Evolutionary conservation across 2,888 invertebrate genomes (phyloP), one percentile per base, ranked within the genome.

Genomic region (Agrilus cyanescens): DNA sequence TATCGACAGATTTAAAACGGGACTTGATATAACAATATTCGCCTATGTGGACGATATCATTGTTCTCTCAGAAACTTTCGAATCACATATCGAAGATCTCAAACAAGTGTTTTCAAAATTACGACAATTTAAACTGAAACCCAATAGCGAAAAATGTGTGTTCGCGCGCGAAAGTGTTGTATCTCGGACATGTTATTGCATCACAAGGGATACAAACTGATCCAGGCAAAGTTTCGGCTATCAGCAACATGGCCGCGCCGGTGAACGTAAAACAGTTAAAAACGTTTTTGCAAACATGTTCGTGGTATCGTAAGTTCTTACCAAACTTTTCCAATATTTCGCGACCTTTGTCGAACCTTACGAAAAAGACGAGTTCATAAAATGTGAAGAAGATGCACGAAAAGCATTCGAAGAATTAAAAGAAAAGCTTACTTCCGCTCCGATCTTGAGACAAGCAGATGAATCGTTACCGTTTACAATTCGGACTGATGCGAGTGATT

Each of bases 21-120:
- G n/a, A n/a, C n/a, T n/a, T n/a, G n/a, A n/a, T n/a, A n/a, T n/a
- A n/a, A n/a, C n/a, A n/a, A n/a, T 4, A 54, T 4, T 37, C 25
- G 50, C 42, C 1, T 59, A 57, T 38, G 41, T 57, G 6, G 55
- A 57, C 33, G 54, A 59, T 32, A 20, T 57, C 2, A 54, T 57
- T 10, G 20, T 57, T 2, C 10, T 54, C 12, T 52, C 52, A 12
- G 7, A 42, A 2, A 38, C 44, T 2, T 53, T 53, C 37, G 49
- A 55, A 6, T 35, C 52, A 37, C 54, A 57, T 40, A 4, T 54
- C 6, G 15, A 35, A 12, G 51, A 55, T 38, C 40, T 57, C 7
- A n/a, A 38, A 25, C 12, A 8, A 32, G 44, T 53, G 5, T 52
- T 56, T 37, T 12, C 41, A 8, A 35, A 45, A 14, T 31, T 54